phyloP scores from a whole-genome alignment of 1,140 invertebrate species.

The Drosophila sturtevanti region DNA sequence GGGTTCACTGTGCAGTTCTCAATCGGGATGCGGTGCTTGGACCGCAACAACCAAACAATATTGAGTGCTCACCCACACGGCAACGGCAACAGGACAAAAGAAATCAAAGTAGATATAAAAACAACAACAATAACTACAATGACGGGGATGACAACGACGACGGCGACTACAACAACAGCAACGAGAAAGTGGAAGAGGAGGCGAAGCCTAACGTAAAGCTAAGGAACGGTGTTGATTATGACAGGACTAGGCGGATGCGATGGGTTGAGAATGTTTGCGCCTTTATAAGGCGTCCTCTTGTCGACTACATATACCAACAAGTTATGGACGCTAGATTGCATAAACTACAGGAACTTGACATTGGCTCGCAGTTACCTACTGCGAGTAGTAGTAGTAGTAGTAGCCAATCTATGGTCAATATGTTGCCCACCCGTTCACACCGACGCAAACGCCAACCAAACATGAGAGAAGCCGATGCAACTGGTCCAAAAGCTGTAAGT shows the following conservation, averaged over 20 bases:
- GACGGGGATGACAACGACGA: not conserved
- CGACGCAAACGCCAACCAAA: not conserved
- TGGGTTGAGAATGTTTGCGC: not conserved
- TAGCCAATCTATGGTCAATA: not conserved
- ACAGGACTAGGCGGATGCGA: not conserved
- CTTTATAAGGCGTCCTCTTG: conserved; percentile 8
- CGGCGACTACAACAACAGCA: not conserved
- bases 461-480: no score
- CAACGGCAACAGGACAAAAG: conserved; percentile 3
- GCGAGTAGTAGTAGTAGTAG: not conserved
- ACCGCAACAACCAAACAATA: conserved; percentile 9
- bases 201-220: not conserved
- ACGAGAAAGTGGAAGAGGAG: not conserved
- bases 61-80: conserved; percentile 10
- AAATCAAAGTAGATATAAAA: not conserved
- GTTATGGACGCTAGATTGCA: not conserved
- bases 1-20: not conserved
- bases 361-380: not conserved
- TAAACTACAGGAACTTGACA: not conserved
- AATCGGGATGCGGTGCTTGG: not conserved
- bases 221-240: not conserved
- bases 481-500: not conserved
- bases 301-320: conserved; percentile 8
- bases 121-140: not conserved
- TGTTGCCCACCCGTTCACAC: not conserved